A percentile compares a stretch with the other conserved stretches of the same genome.
Conservation (phyloP, 1,140 invertebrate genomes). For the Megathymus violae region DNA sequence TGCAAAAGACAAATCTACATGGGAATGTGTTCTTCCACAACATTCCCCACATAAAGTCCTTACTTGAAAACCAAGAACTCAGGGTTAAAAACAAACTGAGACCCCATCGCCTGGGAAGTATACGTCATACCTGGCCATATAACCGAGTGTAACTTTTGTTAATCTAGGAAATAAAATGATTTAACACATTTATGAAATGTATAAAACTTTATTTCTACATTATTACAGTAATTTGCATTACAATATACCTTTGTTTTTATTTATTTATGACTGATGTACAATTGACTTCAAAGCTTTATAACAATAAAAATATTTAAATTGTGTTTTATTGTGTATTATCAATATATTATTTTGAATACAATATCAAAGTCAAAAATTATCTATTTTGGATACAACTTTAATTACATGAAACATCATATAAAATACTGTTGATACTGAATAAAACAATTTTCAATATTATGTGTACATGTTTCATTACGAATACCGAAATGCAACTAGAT, state of each 20-base stretch:
- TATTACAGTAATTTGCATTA: slow-evolving; percentile 8
- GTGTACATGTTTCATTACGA: no score
- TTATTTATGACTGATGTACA: not conserved
- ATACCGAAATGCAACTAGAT: no score
- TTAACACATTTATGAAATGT: slow-evolving; percentile 3
- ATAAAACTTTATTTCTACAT: slow-evolving; percentile 7
- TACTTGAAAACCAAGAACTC: slow-evolving; percentile 85
- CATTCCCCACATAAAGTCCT: slow-evolving; percentile 85
- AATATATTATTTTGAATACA: no score
- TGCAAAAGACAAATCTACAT: slow-evolving; percentile 77
- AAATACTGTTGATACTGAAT: no score
- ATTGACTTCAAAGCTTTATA: no score
- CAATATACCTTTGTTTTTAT: slow-evolving; percentile 7
- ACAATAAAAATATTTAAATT: not conserved
- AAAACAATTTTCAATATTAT: no score
- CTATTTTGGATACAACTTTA: no score
- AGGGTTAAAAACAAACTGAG: slow-evolving; percentile 84
- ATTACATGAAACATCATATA: no score
- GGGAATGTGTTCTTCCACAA: slow-evolving; percentile 86
- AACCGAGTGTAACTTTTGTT: slow-evolving; percentile 65
- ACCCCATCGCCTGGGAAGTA: slow-evolving; percentile 84
- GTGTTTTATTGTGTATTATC: no score
- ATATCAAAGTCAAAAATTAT: no score
- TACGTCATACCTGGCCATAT: slow-evolving; percentile 85
- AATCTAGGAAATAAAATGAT: not conserved